Evolutionary conservation across 2,888 invertebrate genomes (phyloP).

Genomic region (Athrips mouffetella): DNA sequence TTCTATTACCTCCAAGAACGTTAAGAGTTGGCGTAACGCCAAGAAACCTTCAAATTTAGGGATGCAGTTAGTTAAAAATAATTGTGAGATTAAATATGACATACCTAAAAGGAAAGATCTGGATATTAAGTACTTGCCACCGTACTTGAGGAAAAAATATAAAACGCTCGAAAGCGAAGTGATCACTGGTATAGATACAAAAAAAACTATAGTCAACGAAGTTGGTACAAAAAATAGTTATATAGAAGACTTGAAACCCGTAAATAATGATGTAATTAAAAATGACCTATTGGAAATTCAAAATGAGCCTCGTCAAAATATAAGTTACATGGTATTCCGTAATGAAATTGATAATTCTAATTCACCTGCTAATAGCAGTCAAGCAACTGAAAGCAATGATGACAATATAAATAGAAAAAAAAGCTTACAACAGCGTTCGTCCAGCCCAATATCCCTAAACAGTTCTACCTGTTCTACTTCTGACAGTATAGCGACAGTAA

Average conservation of each 20-base stretch:
- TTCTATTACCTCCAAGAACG: slow-evolving; percentile 33
- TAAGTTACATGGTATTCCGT: slow-evolving; percentile 48
- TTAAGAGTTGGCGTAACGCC: slow-evolving; percentile 31
- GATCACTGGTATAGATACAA: no score
- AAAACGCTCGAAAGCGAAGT: no score
- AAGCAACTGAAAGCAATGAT: slow-evolving; percentile 27
- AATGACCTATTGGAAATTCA: slow-evolving; percentile 42
- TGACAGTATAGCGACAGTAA: slow-evolving; percentile 59
- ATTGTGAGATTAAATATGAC: slow-evolving; percentile 3
- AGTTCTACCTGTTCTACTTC: slow-evolving; percentile 61
- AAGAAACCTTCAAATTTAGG: slow-evolving; percentile 27
- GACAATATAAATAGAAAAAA: slow-evolving; percentile 28
- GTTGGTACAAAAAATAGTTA: no score
- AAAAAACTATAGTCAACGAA: no score
- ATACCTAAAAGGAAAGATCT: slow-evolving; percentile 25
- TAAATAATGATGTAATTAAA: slow-evolving; percentile 25
- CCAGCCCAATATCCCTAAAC: slow-evolving; percentile 44
- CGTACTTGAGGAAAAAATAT: slow-evolving; percentile 37
- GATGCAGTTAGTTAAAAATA: neutral
- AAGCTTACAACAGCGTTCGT: slow-evolving; percentile 27
- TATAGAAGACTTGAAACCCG: slow-evolving; percentile 23
- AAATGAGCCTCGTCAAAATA: slow-evolving; percentile 31
- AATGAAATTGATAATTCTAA: slow-evolving; percentile 29
- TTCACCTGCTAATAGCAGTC: slow-evolving; percentile 17
- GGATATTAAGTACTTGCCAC: slow-evolving; percentile 39